These are phyloP conservation scores for Drosophila ercepeae DNA, from an alignment of 1,140 invertebrate species.

Conservation along the genomic window DNA sequence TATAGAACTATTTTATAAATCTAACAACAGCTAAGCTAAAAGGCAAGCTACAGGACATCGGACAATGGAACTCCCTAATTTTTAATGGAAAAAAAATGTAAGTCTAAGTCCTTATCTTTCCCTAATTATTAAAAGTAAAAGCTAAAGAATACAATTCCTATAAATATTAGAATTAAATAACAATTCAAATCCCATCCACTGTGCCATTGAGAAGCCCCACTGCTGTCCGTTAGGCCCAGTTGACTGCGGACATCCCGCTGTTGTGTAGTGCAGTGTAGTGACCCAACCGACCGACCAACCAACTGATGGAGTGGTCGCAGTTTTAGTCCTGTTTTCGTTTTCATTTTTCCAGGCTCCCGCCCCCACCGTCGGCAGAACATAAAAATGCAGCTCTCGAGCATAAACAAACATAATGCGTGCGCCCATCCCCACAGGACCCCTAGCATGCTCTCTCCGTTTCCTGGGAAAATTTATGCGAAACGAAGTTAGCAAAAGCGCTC, in stretches of 20 bases:
- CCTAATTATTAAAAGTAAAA: neutral
- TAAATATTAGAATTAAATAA: too few relatives aligned
- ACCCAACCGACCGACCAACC: constrained; percentile 8
- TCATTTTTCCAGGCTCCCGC: neutral
- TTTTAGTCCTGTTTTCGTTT: constrained; percentile 8
- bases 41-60: constrained; percentile 30
- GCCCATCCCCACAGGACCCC: constrained; percentile 20
- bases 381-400: constrained; percentile 76
- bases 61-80: constrained; percentile 21
- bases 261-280: constrained; percentile 48
- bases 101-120: neutral
- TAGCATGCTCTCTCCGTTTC: neutral
- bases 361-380: constrained; percentile 49
- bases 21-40: constrained; percentile 51
- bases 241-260: constrained; percentile 34
- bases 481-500: constrained; percentile 67
- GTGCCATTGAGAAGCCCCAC: neutral
- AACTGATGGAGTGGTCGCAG: constrained; percentile 55
- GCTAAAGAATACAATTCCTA: too few relatives aligned
- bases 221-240: constrained; percentile 20
- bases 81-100: neutral
- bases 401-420: constrained; percentile 72
- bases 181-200: constrained; percentile 4
- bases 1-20: too few relatives aligned
- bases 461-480: constrained; percentile 65